Base-by-base conservation (phyloP, 1,140 invertebrate genomes). In the Eupeodes corollae region DNA sequence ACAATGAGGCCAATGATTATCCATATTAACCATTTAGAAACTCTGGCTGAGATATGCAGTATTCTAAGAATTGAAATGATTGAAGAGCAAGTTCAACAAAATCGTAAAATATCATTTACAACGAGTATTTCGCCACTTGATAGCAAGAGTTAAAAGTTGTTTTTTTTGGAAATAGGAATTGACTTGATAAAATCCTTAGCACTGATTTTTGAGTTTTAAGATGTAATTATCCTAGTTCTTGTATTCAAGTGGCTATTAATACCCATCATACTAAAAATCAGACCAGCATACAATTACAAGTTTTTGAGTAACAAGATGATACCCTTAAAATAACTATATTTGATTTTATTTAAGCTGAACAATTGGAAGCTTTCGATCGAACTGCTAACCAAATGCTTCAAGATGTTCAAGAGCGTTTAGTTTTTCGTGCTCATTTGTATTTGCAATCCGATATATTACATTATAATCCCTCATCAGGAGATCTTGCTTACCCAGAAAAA, bases 401-500 rank as follows among this genome's bases (percentile, higher is more conserved):
- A 67, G 97, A 99, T 75, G 88, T 92, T 10, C 93, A 98, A 64
- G 96, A 99, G 64, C 72, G 96, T 52, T 77, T 99, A 10, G 94
- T 98, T 9, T 99, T 97, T 66, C 76, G 95, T 41, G 89, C 92
- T 2, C 88, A 97, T 73, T 80, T 98, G 44, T 98, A 96, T 68
- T 79, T 98, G 39, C 80, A 88, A 47, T 83, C 86, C 2, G 95
- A 99, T 70, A 91, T 99, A 53, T 70, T 88, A 19, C 80, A 83
- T 49, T 93, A 91, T 65, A 80, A 84, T 52, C 89, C 95, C 10
- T 91, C 91, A 13, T 79, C 86, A 13, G 95, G 95, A 0, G 96
- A 99, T 73, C 73, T 99, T 38, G 92, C 92, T 0, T 99, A 99
- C 74, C 96, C 96, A 0, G 88, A 97, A 57, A 96, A 98, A 69